Conservation (phyloP, 2,888 invertebrate genomes). For the Hirtodrosophila histrioides region DNA sequence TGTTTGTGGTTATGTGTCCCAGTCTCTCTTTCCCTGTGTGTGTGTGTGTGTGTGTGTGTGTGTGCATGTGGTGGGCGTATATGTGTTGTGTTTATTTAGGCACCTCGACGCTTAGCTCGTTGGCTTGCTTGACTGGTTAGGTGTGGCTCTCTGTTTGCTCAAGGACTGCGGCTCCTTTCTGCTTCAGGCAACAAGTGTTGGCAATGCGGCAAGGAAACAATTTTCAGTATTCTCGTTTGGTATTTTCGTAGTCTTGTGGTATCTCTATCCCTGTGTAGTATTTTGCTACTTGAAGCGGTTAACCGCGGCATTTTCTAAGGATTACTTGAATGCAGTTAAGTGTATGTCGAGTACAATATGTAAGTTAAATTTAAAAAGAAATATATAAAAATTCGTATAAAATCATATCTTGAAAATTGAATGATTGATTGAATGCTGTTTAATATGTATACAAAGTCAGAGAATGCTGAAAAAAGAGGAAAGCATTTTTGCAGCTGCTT, state of each 20-base stretch:
- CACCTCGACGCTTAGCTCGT: conserved; percentile 47
- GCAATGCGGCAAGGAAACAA: conserved; percentile 9
- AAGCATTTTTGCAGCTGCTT: conserved; percentile 31
- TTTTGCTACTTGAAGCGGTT: conserved; percentile 12
- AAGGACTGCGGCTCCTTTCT: conserved; percentile 29
- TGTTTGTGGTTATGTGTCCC: conserved; percentile 29
- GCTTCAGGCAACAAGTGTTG: conserved; percentile 63
- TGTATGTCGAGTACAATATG: no score
- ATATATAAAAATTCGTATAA: conserved; percentile 8
- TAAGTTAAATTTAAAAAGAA: no score
- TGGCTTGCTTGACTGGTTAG: conserved; percentile 46
- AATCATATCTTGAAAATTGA: conserved; percentile 19
- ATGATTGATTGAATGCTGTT: conserved; percentile 61
- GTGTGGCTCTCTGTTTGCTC: conserved; percentile 52
- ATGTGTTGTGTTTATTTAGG: conserved; percentile 54
- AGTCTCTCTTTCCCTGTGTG: conserved; percentile 4
- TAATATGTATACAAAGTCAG: conserved; percentile 11
- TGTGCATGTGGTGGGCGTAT: conserved; percentile 11
- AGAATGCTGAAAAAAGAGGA: conserved; percentile 16
- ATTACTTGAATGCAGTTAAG: conserved; percentile 8
- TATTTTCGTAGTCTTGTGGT: conserved; percentile 18
- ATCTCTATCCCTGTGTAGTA: not conserved
- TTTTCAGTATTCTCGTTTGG: conserved; percentile 15
- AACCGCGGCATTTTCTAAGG: conserved; percentile 17
- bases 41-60: conserved; percentile 14